Evolutionary conservation across 2,113 vertebrate genomes (phyloP).

Genomic region (Natator depressus): DNA sequence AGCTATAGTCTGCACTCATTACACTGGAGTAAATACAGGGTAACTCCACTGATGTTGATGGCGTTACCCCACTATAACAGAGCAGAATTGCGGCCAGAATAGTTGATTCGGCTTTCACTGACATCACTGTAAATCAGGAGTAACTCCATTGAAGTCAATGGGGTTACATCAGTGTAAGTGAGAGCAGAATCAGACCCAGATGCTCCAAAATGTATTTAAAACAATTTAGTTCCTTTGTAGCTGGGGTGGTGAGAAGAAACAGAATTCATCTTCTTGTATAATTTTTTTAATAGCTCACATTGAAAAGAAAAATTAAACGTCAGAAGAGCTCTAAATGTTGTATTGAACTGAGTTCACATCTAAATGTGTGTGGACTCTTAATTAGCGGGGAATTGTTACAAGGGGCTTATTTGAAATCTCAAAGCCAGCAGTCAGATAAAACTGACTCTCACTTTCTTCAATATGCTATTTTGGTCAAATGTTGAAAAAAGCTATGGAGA

Average conservation of each 20-base stretch:
- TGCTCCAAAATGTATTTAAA: background rate
- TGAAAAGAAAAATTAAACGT: constrained; percentile 21
- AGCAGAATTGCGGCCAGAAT: background rate
- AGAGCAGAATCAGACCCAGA: background rate
- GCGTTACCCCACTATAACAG: background rate
- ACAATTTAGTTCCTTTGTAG: constrained; percentile 22
- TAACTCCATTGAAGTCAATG: background rate
- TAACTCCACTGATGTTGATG: background rate
- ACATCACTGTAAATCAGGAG: background rate
- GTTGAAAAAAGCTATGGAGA: background rate
- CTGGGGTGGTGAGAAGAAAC: constrained; percentile 12
- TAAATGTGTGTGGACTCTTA: constrained; percentile 39
- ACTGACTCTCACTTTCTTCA: constrained; percentile 20
- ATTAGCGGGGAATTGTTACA: constrained; percentile 32
- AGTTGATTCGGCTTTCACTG: background rate
- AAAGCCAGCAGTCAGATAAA: constrained; percentile 27
- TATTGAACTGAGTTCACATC: background rate
- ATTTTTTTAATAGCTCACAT: constrained; percentile 22
- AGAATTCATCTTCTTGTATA: background rate
- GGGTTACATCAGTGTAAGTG: background rate
- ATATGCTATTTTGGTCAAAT: constrained; percentile 28
- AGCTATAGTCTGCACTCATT: background rate
- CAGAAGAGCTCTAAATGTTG: constrained; percentile 27
- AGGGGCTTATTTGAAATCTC: constrained; percentile 50
- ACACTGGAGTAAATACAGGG: background rate